Evolutionary conservation across 2,113 vertebrate genomes (phyloP), one percentile per base, ranked within the genome.

Genomic region (Deroptyus accipitrinus): DNA sequence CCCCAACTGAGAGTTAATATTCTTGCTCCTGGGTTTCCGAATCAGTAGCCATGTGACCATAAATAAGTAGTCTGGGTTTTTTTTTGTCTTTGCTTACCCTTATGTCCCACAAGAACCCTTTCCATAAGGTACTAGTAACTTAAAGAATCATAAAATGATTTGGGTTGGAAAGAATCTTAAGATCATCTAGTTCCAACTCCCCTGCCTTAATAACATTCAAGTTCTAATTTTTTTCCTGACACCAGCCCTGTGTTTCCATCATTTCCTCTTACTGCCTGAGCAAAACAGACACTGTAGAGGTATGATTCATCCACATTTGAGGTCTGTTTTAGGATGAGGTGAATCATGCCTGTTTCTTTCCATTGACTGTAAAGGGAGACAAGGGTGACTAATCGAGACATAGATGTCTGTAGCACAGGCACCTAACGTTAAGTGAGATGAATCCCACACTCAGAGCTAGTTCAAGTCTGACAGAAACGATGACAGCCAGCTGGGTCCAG

Each of bases 251-350:
- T 80, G 78, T 78, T 92, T 91, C 46, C 37, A 86, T 83, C 31
- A 64, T 83, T 90, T 88, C 79, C 44, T 80, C 48, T 92, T 66
- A 12, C 27, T 52, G 48, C 33, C 55, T 83, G 55, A 75, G 75
- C 22, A 81, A 96, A 90, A 93, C 49, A 94, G 79, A 74, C 72
- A 55, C 39, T 61, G 16, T 59, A 66, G 70, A 78, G 77, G 48
- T 55, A 86, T 93, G 94, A 95, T 88, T 96, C 94, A 95, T 77
- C 76, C 72, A 48, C 46, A 75, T 90, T 88, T 77, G 46, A 90
- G 76, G 77, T 80, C 88, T 92, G 85, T 55, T 96, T 93, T 90
- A 80, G 41, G 54, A 93, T 59, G 42, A 92, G 69, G 73, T 96
- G 94, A 93, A 88, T 96, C 94, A 90, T 77, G 51, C 76, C 57